Base-by-base conservation (phyloP, 2,113 vertebrate species). In the Peromyscus polionotus region DNA sequence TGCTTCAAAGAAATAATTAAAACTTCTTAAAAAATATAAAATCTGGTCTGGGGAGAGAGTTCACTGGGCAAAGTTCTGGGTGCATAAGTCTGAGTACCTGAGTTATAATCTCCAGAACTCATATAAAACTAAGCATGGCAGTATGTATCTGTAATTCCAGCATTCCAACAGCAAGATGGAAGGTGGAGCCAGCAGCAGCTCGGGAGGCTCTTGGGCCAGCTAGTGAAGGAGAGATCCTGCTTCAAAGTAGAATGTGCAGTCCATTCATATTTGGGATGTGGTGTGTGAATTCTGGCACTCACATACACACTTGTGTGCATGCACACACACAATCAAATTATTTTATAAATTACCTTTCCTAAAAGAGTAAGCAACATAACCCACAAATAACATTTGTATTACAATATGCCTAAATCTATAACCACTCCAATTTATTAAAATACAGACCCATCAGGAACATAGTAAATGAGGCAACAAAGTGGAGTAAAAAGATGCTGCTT, bases 371-470 rank as follows among this genome's bases (percentile, higher is more conserved):
- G 33, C 75, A 68, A 79, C 3, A 59, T 7, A 89, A 67, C 4
- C 65, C 51, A 45, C 48, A 89, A 91, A 61, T 70, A 67, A 93
- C 3, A 45, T 91, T 51, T 83, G 93, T 42, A 36, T 90, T 92
- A 45, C 76, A 87, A 88, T 93, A 93, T 88, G 33, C 57, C 39
- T 76, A 83, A 83, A 76, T 65, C 24, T 90, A 0, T 88, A 65
- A 28, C 36, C 31, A 12, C 6, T 6, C 19, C 20, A 16, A 76
- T 76, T 90, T 88, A 45, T 77, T 54, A 84, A 96, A 92, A 96
- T 86, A 36, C 4, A 75, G 31, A 76, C 68, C 13, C 81, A 48
- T 45, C 3, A 42, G 54, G 86, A 12, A 92, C 39, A 79, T 3
- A 67, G n/a, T 17, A 86, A 87, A 63, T 54, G 51, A 54, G 51